A percentile compares a stretch with the other conserved stretches of the same genome.
Evolutionary conservation across 1,140 invertebrate genomes (phyloP).

Genomic region (Adelges cooleyi): DNA sequence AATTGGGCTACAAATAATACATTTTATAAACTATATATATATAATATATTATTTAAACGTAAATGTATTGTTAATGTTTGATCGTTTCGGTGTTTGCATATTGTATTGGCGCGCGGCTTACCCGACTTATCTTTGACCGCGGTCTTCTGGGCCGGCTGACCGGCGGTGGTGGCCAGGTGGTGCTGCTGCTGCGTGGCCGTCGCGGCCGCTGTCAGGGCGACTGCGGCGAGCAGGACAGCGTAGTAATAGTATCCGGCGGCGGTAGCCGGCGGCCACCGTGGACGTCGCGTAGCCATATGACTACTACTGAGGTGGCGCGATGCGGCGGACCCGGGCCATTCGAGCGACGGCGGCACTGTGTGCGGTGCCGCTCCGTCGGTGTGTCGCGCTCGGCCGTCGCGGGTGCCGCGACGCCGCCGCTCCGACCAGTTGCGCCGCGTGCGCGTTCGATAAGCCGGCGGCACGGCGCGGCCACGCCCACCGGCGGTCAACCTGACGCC

Average conservation of each 20-base stretch:
- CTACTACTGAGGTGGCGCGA: not conserved
- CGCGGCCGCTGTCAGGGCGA: not conserved
- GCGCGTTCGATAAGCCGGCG: slow-evolving; percentile 24
- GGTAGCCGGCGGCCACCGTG: slow-evolving; percentile 22
- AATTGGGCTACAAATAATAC: no score
- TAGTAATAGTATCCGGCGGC: not conserved
- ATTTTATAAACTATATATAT: no score
- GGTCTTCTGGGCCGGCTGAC: not conserved
- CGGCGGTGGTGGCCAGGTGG: not conserved
- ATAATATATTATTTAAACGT: no score
- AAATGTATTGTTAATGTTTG: no score
- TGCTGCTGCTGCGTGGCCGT: no score
- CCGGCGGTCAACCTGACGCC: slow-evolving; percentile 20
- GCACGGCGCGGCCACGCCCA: slow-evolving; percentile 4
- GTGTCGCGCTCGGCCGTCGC: not conserved
- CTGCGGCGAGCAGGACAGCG: not conserved
- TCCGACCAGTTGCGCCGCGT: slow-evolving; percentile 27
- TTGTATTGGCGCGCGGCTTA: not conserved
- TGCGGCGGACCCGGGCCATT: slow-evolving; percentile 6
- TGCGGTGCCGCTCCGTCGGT: not conserved
- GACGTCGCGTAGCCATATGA: slow-evolving; percentile 10
- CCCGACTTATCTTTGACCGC: slow-evolving; percentile 24
- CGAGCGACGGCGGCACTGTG: not conserved
- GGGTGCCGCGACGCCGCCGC: not conserved
- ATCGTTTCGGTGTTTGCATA: no score